Evolutionary conservation across 2,888 invertebrate genomes (phyloP).

Genomic region (Pterostichus madidus): DNA sequence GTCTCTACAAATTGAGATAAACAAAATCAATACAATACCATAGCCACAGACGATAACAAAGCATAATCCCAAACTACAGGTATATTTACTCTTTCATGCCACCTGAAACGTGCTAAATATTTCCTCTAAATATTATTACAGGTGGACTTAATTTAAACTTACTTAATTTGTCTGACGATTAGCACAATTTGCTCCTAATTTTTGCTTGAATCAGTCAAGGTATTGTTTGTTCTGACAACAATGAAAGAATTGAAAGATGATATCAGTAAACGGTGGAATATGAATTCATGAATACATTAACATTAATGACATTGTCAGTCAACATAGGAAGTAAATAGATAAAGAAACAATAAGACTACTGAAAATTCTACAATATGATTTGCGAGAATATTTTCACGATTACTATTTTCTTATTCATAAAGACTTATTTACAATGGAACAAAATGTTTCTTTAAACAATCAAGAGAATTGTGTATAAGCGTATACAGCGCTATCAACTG

Average conservation of each 20-base stretch:
- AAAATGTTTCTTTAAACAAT: too few species aligned
- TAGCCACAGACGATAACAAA: not conserved
- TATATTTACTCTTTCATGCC: not conserved
- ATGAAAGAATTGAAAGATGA: constrained; percentile 30
- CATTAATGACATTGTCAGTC: constrained; percentile 17
- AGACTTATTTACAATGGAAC: too few species aligned
- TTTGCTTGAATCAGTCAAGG: constrained; percentile 16
- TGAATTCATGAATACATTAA: constrained; percentile 44
- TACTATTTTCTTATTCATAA: not conserved
- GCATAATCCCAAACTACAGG: not conserved
- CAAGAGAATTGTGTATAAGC: too few species aligned
- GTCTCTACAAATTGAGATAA: not conserved
- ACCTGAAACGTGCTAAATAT: not conserved
- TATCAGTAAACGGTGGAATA: constrained; percentile 24
- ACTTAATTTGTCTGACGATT: constrained; percentile 3
- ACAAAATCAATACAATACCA: not conserved
- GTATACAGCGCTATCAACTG: too few species aligned
- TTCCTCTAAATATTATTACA: not conserved
- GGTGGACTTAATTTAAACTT: too few species aligned
- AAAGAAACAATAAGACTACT: not conserved
- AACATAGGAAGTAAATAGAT: not conserved
- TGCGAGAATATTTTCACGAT: not conserved
- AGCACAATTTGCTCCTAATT: not conserved
- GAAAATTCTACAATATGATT: not conserved
- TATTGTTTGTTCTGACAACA: constrained; percentile 28